phyloP scores from a whole-genome alignment of 2,797 vertebrate species.

The Prunella strophiata region DNA sequence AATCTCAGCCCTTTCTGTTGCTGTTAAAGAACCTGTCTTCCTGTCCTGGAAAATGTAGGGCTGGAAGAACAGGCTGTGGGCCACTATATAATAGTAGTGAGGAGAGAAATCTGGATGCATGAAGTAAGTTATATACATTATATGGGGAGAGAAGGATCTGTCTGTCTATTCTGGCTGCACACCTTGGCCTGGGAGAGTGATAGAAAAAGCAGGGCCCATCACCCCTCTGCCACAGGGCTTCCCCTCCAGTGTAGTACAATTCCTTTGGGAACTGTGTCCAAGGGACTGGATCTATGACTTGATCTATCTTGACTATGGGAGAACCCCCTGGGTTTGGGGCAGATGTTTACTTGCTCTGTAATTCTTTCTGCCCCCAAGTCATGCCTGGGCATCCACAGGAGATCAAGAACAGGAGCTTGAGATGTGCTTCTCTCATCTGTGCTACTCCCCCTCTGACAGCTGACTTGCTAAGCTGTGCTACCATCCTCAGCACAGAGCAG shows the following conservation, averaged over 20 bases:
- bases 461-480: neutral
- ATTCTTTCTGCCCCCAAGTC: neutral
- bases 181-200: neutral
- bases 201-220: neutral
- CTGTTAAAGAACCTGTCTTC: neutral
- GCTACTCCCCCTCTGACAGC: neutral
- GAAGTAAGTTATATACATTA: neutral
- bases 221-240: rapidly evolving
- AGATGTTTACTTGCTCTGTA: neutral
- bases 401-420: neutral
- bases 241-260: neutral
- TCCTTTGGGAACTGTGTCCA: rapidly evolving
- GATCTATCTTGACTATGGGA: neutral
- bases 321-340: neutral
- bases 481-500: neutral
- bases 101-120: neutral
- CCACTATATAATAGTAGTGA: neutral
- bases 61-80: neutral
- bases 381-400: neutral
- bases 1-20: neutral
- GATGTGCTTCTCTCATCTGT: neutral
- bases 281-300: neutral
- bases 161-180: neutral
- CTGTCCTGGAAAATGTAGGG: neutral
- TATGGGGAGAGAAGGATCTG: neutral